phyloP scores from a whole-genome alignment of 35 echinoderm and acorn worm genomes.

The Lytechinus pictus region DNA sequence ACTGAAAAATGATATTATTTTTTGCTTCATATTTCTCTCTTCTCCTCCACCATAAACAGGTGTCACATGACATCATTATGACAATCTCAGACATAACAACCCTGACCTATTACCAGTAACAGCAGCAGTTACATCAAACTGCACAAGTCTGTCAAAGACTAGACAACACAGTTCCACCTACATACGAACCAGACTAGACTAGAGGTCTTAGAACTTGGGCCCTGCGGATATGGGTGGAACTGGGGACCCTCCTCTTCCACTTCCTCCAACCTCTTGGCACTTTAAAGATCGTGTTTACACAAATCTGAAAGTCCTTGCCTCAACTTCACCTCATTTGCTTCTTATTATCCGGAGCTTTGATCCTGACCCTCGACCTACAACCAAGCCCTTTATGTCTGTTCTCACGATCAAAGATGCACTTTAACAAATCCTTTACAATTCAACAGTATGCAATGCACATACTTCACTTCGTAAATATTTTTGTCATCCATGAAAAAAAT shows the following conservation, averaged over 20 bases:
- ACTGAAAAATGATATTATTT: neutral
- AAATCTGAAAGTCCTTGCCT: neutral
- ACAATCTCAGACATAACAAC: neutral
- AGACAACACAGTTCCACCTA: neutral
- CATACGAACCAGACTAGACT: neutral
- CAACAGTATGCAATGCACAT: neutral
- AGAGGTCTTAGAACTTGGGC: neutral
- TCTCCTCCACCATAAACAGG: neutral
- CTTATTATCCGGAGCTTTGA: neutral
- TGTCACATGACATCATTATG: conserved; percentile 12
- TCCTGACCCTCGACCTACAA: neutral
- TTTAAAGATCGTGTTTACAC: neutral
- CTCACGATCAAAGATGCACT: neutral
- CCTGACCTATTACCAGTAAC: neutral
- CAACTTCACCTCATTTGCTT: neutral
- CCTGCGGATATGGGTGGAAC: neutral
- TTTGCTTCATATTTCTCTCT: neutral
- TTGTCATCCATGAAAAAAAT: too few species aligned
- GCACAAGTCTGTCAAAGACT: neutral
- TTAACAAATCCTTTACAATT: neutral
- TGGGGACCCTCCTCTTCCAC: neutral
- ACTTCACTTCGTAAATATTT: too few species aligned
- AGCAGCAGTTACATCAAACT: neutral
- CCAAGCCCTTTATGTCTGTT: neutral
- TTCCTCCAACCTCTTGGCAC: neutral